These are phyloP conservation scores for Mustela lutreola DNA, from an alignment of 2,113 vertebrate genomes.

Conservation along the genomic window DNA sequence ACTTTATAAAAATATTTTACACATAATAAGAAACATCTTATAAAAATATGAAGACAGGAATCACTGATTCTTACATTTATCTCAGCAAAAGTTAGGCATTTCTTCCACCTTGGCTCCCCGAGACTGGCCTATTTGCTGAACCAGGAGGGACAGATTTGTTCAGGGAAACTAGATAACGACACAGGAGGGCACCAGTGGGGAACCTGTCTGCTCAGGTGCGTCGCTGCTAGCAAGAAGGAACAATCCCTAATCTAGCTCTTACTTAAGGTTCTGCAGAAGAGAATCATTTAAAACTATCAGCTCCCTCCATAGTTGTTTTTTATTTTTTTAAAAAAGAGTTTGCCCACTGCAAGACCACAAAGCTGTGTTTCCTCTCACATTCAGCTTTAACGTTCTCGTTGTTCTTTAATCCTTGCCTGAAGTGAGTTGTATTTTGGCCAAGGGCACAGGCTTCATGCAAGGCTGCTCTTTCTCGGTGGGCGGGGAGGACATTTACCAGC, in stretches of 20 bases:
- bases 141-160: background rate
- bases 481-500: conserved; percentile 80
- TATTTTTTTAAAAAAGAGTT: background rate
- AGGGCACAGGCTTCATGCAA: background rate
- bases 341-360: background rate
- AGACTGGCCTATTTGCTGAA: background rate
- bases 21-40: background rate
- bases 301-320: background rate
- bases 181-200: background rate
- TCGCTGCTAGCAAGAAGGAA: background rate
- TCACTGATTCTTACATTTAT: background rate
- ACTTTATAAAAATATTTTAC: conserved; percentile 53
- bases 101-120: background rate
- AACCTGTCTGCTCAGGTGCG: background rate
- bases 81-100: background rate
- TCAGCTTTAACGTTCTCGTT: background rate
- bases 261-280: conserved; percentile 4
- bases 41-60: conserved; percentile 18
- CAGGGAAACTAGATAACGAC: background rate
- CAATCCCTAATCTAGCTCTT: background rate
- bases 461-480: background rate
- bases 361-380: background rate
- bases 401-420: background rate
- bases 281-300: background rate
- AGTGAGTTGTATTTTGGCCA: background rate